Evolutionary conservation across 1,140 invertebrate genomes (phyloP).

Genomic region (Rhopalosiphum padi): DNA sequence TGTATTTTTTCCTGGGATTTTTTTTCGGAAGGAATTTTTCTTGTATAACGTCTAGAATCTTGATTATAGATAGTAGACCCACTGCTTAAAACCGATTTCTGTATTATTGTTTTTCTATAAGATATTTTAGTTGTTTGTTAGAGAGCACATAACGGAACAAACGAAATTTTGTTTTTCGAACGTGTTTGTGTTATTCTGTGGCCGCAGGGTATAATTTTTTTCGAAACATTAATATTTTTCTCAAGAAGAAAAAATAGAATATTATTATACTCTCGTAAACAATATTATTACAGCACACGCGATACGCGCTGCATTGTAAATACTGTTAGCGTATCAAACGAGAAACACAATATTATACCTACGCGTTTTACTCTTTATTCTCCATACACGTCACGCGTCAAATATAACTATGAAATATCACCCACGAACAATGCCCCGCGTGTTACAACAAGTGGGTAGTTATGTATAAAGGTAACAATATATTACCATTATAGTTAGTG

Average conservation of each 20-base stretch:
- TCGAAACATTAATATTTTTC: not conserved
- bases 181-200: not conserved
- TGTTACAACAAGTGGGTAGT: conserved; percentile 8
- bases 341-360: not conserved
- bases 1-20: no score
- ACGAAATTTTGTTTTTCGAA: not conserved
- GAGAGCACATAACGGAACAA: not conserved
- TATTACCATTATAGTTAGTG: not conserved
- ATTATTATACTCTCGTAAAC: not conserved
- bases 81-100: no score
- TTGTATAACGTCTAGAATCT: no score
- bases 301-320: not conserved
- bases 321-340: not conserved
- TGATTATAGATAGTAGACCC: no score
- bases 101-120: not conserved
- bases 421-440: not conserved
- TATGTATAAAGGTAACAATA: not conserved
- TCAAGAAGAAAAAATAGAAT: not conserved
- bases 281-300: not conserved
- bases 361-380: conserved; percentile 9
- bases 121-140: not conserved
- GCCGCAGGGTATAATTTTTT: not conserved
- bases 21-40: no score
- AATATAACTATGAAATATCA: conserved; percentile 18
- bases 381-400: not conserved